Base-by-base conservation (phyloP, 1,140 invertebrate species). In the Drosophila nigromelanica region DNA sequence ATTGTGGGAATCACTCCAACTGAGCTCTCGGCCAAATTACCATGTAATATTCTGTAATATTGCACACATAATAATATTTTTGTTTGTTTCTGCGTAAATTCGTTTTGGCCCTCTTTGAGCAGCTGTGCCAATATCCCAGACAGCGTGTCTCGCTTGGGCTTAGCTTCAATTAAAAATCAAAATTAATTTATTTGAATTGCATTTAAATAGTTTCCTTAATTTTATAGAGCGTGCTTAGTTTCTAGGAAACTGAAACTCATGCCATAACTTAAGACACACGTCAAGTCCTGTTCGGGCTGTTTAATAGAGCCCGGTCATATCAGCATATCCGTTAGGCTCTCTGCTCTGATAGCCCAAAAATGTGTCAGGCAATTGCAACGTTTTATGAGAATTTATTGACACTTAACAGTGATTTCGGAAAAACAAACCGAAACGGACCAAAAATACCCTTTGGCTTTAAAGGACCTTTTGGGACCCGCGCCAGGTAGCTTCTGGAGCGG, bases 331-430 rank as follows among this genome's bases (percentile, higher is more conserved):
- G 69, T 78, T 80, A 78, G 54, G 30, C 48, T 48, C 12, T 27
- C 27, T 27, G 15, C 15, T 15, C 12, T 42, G 67, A 83, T 83
- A 87, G 71, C 54, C 63, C 63, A 60, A 81, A 60, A 81, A 68
- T 63, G 70, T 82, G 78, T 76, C 81, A 68, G 68, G 78, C 71
- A 82, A 87, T 87, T 78, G 81, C 73, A 47, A 37, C 30, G 62
- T 72, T 89, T 85, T 73, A 74, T 68, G 61, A 43, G 67, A 86
- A 89, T 89, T 89, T 89, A 89, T 90, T 81, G 77, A 90, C 85
- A 89, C 82, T 86, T 58, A 42, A 78, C 52, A 33, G 54, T 63
- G 69, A 81, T 82, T 60, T 33, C 21, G 72, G 55, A 62, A 71
- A 71, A 66, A 54, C 47, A 81, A 75, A 62, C 64, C 56, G 39